Base-by-base conservation (phyloP, 2,888 invertebrate species). In the Nomada ruficornis region DNA sequence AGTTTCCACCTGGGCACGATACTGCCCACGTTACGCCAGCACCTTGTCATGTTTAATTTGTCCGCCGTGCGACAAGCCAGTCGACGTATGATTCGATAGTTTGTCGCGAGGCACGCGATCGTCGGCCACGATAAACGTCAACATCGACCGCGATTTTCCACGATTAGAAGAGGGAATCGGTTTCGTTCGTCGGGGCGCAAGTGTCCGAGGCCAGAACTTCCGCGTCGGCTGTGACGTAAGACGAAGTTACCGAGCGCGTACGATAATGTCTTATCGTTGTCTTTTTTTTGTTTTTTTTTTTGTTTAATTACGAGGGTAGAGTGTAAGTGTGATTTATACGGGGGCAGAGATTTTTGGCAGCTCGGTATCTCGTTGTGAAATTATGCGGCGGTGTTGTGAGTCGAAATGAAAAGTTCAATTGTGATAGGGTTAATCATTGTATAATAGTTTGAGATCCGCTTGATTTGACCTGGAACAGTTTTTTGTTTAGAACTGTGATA, bases 31-130 rank as follows among this genome's bases (percentile, higher is more conserved):
- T 80, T 71, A 71, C 80, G 67, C 80, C 67, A 20, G 52, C 81
- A 68, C 82, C 75, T 80, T 80, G 81, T 80, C 81, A 75, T 68
- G 81, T 82, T 82, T 82, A 80, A 80, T 82, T 80, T 75, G 81
- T 80, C 81, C 54, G 62, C 75, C 42, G 52, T 15, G 29, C 63
- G 75, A 73, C 75, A 80, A 36, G 44, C 67, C 67, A 26, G 75
- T 36, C 67, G 75, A 78, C 80, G 81, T 80, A 75, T 54, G 81
- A 82, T 80, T 82, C 81, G 81, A 80, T 75, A 76, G 82, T 80
- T 82, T 75, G 81, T 82, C 82, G 62, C 75, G 50, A 42, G 60
- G 55, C 80, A 71, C 65, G 70, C 81, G 81, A 80, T 80, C 74
- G 64, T 75, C 82, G 67, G 55, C 42, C 26, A 50, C 70, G 80